Evolutionary conservation across 1,140 invertebrate genomes (phyloP), one percentile per base, ranked within the genome.

Genomic region (Cylas formicarius): DNA sequence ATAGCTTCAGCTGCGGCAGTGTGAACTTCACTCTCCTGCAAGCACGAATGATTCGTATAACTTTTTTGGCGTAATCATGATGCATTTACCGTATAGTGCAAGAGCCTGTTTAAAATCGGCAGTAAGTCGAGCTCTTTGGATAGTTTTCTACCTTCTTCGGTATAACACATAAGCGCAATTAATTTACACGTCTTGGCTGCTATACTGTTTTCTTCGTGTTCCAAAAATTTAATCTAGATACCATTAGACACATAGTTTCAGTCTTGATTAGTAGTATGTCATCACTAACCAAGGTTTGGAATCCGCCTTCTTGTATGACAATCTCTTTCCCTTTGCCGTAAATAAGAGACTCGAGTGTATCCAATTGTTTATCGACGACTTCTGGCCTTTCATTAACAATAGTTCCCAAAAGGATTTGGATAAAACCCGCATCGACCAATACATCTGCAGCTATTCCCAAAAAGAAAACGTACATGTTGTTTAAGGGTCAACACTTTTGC

Each of bases 381-480:
- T 57, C 48, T 2, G 18, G 3, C 4, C 41, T 24, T 31, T 50
- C 50, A 21, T 43, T 37, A 16, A 50, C 43, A 2, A 59, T 48
- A n/a, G 28, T 47, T 11, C 52, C 33, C 7, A 60, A 24, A 5
- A 62, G 29, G 5, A 51, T 40, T 43, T 37, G 46, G 14, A 64
- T 46, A 31, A 53, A 59, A 7, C 56, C 62, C 10, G 31, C 26
- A 13, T 56, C 49, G 4, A 64, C 52, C 14, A 62, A 39, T 6
- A 33, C 44, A 47, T 62, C 59, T 27, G 58, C 57, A 40, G 47
- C 57, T 60, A n/a, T n/a, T n/a, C n/a, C n/a, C n/a, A 29, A 20
- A 54, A 48, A 19, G 17, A 36, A 36, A 17, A 9, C 32, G 19
- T 14, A 11, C 6, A 34, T 4, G 7, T 19, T n/a, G n/a, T n/a